Evolutionary conservation across 1,140 invertebrate genomes (phyloP), one percentile per base, ranked within the genome.

Genomic region (Dermatophagoides farinae): DNA sequence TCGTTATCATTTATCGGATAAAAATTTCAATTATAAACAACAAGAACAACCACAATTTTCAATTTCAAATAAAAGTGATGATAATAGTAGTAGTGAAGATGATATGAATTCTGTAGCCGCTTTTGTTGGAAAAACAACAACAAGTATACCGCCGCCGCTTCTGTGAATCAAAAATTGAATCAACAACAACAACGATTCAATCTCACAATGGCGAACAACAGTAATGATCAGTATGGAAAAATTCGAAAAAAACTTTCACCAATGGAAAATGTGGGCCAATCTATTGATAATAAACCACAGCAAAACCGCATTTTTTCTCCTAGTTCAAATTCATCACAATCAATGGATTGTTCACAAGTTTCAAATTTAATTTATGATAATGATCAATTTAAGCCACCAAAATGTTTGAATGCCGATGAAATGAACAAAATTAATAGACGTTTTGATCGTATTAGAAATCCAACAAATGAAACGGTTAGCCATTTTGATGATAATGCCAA

Each of bases 221-320:
- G 1, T 4, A 37, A 55, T n/a, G 2, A n/a, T 40, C 38, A 55
- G 39, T 18, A 39, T 31, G 31, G 31, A 31, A 55, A 44, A 12
- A 55, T 39, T 23, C 2, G 23, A 11, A 58, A 47, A 49, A 62
- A 51, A 23, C 22, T 57, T 16, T 38, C 53, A 0, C 49, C 61
- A 31, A n/a, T 61, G 16, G 60, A 61, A 41, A 52, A 38, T 61
- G 16, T 62, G 12, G 38, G 23, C 23, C 1, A 39, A 37, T 41
- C 52, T 10, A 37, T 54, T 37, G 25, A 8, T 20, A 31, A 51
- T n/a, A n/a, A 20, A 22, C 52, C 9, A 10, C 9, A 49, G 46
- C 18, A 9, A 22, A 18, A 11, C 46, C 4, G 16, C 1, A 50
- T 22, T 23, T 5, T 1, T 18, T 22, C 47, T 6, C n/a, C 41